Conservation (phyloP, 2,797 vertebrate genomes). For the Neosilurus mollespiculum region DNA sequence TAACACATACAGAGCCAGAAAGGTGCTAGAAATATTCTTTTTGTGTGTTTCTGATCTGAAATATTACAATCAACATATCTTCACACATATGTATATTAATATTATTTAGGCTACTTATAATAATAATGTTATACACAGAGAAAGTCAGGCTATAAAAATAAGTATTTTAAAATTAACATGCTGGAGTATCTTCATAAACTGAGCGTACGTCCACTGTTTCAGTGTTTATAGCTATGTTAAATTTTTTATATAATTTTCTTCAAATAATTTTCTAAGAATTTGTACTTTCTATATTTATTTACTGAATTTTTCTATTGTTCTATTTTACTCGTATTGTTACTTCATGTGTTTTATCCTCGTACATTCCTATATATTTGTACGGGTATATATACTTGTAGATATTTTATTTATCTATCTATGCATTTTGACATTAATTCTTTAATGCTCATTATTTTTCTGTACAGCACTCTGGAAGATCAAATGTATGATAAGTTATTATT, state of each 20-base stretch:
- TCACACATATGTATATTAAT: background rate
- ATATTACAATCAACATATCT: too few species aligned
- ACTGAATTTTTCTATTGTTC: background rate
- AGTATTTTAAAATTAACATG: background rate
- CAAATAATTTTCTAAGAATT: too few species aligned
- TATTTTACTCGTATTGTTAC: background rate
- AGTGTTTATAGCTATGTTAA: background rate
- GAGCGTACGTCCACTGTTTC: background rate
- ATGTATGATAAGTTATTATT: background rate
- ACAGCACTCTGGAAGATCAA: background rate
- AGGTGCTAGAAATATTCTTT: background rate
- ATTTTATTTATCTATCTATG: too few species aligned
- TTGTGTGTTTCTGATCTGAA: background rate
- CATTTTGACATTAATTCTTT: background rate
- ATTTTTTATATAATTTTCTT: background rate
- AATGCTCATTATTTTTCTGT: background rate
- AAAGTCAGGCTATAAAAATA: too few species aligned
- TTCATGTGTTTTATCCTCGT: background rate
- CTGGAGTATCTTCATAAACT: background rate
- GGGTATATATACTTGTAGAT: too few species aligned
- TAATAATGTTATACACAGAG: too few species aligned
- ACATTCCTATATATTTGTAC: too few species aligned
- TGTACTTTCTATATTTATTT: background rate
- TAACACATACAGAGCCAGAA: too few species aligned
- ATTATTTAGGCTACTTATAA: background rate